Conservation (phyloP, 2,113 vertebrate genomes). For the Macrotis lagotis region DNA sequence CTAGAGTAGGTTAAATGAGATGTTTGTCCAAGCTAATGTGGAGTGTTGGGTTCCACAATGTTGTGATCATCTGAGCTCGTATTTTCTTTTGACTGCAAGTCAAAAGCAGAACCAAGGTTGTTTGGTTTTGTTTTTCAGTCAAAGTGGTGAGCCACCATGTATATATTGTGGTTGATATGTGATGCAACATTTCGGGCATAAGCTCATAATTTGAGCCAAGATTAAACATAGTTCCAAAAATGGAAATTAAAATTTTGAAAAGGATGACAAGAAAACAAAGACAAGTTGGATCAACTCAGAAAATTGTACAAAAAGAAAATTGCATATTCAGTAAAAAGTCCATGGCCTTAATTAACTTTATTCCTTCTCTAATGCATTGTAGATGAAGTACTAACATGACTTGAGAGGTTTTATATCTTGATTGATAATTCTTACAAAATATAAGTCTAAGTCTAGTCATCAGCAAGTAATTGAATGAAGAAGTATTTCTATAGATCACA, state of each 20-base stretch:
- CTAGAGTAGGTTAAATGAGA: conserved; percentile 15
- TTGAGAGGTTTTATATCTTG: conserved; percentile 4
- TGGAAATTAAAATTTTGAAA: conserved; percentile 44
- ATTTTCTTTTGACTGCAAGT: conserved; percentile 8
- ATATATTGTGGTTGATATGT: background rate
- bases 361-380: background rate
- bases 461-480: background rate
- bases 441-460: background rate
- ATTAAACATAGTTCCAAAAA: conserved; percentile 30
- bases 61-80: conserved; percentile 28
- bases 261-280: conserved; percentile 12
- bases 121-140: conserved; percentile 5
- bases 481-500: background rate
- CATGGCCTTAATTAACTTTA: background rate
- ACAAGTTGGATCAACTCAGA: background rate
- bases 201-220: conserved; percentile 26
- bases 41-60: conserved; percentile 24
- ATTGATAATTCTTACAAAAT: background rate
- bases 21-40: conserved; percentile 10
- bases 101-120: background rate
- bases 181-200: background rate
- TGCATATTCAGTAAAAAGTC: conserved; percentile 5
- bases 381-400: background rate
- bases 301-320: background rate
- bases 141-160: background rate